Evolutionary conservation across 2,797 vertebrate species (phyloP).

Genomic region (Acrossocheilus wenchowensis): DNA sequence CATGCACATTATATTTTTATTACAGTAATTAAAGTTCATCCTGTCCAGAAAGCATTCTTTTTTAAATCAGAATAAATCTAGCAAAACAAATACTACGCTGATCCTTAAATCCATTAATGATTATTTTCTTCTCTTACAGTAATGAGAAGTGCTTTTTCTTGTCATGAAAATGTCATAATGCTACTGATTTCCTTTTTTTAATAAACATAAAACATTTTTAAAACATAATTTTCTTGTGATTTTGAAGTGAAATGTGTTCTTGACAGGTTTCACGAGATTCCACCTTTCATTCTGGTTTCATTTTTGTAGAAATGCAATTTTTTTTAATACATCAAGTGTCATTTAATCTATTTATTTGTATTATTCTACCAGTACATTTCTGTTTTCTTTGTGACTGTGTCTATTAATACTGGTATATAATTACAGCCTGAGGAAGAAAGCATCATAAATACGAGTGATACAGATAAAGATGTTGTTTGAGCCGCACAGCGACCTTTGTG

Average conservation of each 20-base stretch:
- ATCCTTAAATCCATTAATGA: constrained; percentile 17
- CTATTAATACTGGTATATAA: constrained; percentile 13
- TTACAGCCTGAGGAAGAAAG: constrained; percentile 33
- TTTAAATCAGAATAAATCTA: background rate
- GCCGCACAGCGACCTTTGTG: constrained; percentile 40
- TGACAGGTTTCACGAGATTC: background rate
- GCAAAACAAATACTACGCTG: background rate
- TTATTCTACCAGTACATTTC: background rate
- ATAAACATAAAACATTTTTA: no score
- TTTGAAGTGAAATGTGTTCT: background rate
- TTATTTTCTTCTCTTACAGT: background rate
- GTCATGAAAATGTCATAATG: background rate
- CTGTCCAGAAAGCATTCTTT: background rate
- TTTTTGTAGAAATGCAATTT: background rate
- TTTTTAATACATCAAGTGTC: background rate
- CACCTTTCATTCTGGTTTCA: background rate
- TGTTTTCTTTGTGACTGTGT: background rate
- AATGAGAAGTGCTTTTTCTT: background rate
- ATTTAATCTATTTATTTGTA: background rate
- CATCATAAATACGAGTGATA: constrained; percentile 13
- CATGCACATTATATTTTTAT: background rate
- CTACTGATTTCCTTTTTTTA: background rate
- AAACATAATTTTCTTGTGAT: background rate
- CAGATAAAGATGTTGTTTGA: constrained; percentile 8
- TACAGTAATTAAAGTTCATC: background rate